A percentile compares a stretch with the other conserved stretches of the same genome.
phyloP scores from a whole-genome alignment of 35 echinoderm and acorn worm genomes.

The Holothuria glaberrima region DNA sequence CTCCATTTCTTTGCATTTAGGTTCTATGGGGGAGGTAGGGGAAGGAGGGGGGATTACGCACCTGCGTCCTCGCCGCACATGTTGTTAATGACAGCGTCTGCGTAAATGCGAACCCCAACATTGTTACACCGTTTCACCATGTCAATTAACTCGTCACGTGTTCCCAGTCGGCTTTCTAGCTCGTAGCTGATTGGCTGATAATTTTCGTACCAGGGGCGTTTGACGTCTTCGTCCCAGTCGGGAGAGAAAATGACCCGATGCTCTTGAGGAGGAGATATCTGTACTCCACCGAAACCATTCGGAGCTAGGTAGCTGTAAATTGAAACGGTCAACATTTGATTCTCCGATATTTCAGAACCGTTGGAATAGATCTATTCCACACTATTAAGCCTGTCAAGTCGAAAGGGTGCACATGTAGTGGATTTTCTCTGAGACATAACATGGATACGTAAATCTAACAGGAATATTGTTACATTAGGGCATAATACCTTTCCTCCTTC shows the following conservation, averaged over 20 bases:
- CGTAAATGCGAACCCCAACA: slow-evolving; percentile 59
- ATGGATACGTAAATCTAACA: no score
- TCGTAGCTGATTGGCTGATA: slow-evolving; percentile 69
- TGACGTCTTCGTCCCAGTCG: slow-evolving; percentile 45
- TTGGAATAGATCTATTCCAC: no score
- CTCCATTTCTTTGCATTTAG: no score
- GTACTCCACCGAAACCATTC: slow-evolving; percentile 63
- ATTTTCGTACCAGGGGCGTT: slow-evolving; percentile 68
- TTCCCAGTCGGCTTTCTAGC: slow-evolving; percentile 48
- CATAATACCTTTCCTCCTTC: no score
- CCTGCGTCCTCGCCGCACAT: slow-evolving; percentile 54
- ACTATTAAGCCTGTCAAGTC: no score
- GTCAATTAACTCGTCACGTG: slow-evolving; percentile 22
- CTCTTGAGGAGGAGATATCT: slow-evolving; percentile 66
- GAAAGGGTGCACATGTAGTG: no score
- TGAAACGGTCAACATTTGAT: no score
- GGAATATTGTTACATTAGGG: no score
- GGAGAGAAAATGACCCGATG: slow-evolving; percentile 61
- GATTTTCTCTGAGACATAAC: no score
- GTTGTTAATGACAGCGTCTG: slow-evolving; percentile 64
- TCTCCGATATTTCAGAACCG: no score
- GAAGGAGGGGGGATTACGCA: neutral
- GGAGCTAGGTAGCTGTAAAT: slow-evolving; percentile 54
- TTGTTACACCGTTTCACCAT: slow-evolving; percentile 69
- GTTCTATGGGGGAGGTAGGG: no score